These are phyloP conservation scores for Ormyrus thymus DNA, from an alignment of 2,888 invertebrate genomes.

Conservation along the genomic window DNA sequence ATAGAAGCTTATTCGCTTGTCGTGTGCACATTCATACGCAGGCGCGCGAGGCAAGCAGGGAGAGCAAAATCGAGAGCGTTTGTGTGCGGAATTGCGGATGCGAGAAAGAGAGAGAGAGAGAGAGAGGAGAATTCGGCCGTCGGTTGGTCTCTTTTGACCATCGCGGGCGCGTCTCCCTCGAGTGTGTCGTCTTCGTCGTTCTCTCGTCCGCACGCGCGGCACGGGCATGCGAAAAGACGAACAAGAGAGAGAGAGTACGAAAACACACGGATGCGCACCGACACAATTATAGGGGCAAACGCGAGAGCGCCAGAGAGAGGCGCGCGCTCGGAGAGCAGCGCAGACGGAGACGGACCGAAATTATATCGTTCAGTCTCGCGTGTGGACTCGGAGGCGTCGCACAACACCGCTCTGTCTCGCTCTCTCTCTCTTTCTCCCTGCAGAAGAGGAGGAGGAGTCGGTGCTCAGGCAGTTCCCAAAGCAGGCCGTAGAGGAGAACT, in stretches of 20 bases:
- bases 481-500: slow-evolving; percentile 23
- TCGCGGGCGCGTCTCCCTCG: neutral
- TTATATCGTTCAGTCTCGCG: slow-evolving; percentile 6
- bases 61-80: neutral
- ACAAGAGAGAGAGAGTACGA: neutral
- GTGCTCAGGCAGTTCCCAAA: neutral
- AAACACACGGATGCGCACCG: too few species aligned
- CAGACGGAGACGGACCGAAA: neutral
- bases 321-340: neutral
- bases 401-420: slow-evolving; percentile 9
- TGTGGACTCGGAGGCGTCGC: slow-evolving; percentile 27
- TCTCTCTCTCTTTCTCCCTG: slow-evolving; percentile 2
- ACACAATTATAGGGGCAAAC: neutral
- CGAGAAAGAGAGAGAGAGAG: neutral
- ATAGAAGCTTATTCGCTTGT: too few species aligned
- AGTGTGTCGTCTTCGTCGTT: too few species aligned
- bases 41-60: neutral
- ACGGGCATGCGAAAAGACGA: neutral
- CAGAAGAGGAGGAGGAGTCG: neutral
- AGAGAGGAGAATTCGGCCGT: neutral
- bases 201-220: neutral
- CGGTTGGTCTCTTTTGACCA: neutral
- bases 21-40: neutral
- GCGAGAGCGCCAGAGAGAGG: neutral
- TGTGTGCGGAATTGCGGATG: neutral